Evolutionary conservation across 2,888 invertebrate genomes (phyloP).

Genomic region (Sicus ferrugineus): DNA sequence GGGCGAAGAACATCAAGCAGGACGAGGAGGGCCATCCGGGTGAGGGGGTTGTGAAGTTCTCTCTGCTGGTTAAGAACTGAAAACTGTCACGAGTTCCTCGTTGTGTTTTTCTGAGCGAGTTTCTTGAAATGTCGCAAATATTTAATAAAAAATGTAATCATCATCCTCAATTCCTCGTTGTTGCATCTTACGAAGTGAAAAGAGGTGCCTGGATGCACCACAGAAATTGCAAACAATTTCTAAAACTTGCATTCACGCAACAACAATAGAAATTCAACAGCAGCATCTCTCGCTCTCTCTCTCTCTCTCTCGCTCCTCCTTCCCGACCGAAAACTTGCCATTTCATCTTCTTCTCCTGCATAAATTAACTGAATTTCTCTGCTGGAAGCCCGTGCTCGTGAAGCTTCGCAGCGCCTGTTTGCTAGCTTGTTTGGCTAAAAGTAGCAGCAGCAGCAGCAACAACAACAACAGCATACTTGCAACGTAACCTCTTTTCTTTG

Average conservation of each 20-base stretch:
- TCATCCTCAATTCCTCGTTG: too few species aligned
- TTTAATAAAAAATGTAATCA: too few species aligned
- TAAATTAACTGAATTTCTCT: constrained; percentile 27
- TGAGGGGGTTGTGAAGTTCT: neutral
- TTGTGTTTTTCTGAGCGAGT: too few species aligned
- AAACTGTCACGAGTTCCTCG: too few species aligned
- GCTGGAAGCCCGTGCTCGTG: constrained; percentile 4
- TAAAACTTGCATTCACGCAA: neutral
- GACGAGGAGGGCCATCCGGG: neutral
- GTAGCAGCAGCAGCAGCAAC: neutral
- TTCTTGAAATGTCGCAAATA: too few species aligned
- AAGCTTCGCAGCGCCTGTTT: constrained; percentile 12
- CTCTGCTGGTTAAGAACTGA: neutral
- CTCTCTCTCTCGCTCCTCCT: neutral
- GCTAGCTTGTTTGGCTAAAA: neutral
- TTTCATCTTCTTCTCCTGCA: constrained; percentile 9
- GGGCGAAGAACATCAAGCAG: constrained; percentile 78
- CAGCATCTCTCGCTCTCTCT: neutral
- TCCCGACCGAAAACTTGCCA: too few species aligned
- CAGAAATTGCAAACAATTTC: constrained; percentile 11
- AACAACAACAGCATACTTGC: constrained; percentile 24
- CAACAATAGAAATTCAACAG: constrained; percentile 3
- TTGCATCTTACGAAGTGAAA: too few species aligned
- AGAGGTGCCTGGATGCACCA: too few species aligned
- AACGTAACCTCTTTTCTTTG: constrained; percentile 25